Evolutionary conservation across 2,113 vertebrate species (phyloP), one percentile per base, ranked within the genome.

Genomic region (Apodemus speciosus): DNA sequence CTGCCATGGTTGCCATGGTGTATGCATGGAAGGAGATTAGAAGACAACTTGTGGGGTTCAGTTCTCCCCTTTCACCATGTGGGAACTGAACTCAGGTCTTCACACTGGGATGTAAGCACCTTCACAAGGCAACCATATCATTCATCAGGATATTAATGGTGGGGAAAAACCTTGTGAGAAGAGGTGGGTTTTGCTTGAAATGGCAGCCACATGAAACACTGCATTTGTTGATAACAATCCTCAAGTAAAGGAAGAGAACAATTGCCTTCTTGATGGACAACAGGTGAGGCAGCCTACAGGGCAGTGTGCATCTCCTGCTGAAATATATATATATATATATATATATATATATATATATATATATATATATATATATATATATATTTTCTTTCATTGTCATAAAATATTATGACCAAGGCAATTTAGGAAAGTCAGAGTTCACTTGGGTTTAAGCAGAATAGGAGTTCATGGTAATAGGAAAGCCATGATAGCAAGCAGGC

Each of bases 191-290:
- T 1, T 35, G 75, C 16, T 53, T 35, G 76, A 79, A 79, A 79
- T 5, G 18, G 30, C 4, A 35, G 8, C 49, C 7, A 21, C 2
- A 2, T 20, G 30, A n/a, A 5, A 35, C 20, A 9, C 76, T 1
- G 0, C 49, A n/a, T 53, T n/a, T 53, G 9, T 8, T 79, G 9
- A 76, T 9, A 53, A 53, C 27, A 51, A 9, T 21, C 16, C 46
- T 27, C 3, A 53, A n/a, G 32, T 32, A 53, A 53, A 56, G 76
- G 49, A 21, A 79, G n/a, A 53, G 3, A 20, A 4, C 18, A 5
- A 53, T 16, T 2, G 18, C 9, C 2, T 32, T 35, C 49, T 21
- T 56, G 32, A 53, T 10, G 8, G 15, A 5, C 16, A 79, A 46
- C 75, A 53, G 49, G 30, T 3, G 20, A 38, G n/a, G 69, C n/a